Base-by-base conservation (phyloP, 2,113 vertebrate species). In the Perca fluviatilis region DNA sequence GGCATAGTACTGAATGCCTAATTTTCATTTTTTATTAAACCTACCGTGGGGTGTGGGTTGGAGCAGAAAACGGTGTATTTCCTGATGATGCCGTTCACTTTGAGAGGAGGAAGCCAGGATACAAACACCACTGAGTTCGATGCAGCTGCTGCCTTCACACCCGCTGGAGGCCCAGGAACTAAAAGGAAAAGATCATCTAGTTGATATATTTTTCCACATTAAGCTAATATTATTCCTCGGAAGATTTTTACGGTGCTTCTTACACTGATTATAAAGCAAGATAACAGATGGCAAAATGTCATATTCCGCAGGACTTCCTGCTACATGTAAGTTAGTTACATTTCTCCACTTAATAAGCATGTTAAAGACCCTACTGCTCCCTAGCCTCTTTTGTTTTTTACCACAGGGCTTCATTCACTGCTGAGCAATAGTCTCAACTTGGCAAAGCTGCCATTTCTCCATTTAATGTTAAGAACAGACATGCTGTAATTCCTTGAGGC, bases 61-160 rank as follows among this genome's bases (percentile, higher is more conserved):
- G 98, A 98, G 95, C 98, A 99, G 96, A 98, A 98, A 33, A 99
- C 96, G 0, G 97, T 99, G 94, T 99, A 99, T 92, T 99, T 99
- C 54, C 97, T 93, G 93, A 99, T 99, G 85, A 99, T 92, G 88
- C 98, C 98, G 0, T 99, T 99, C 77, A 97, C 93, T 95, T 99
- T 98, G 85, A 97, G 95, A 0, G 98, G 98, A 74, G 97, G 97
- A 1, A 99, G 97, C 98, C 98, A 99, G 33, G 98, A 99, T 66
- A 99, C 97, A 0, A 98, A 98, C 82, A 99, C 97, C 0, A 96
- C 97, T 11, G 97, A 97, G 79, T 97, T 97, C 0, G 97, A 97
- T 12, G 98, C 97, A 0, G 97, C 97, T 0, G 97, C 97, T 1
- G 98, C 98, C 92, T 99, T 99, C 58, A 99, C 97, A 1, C 97